These are phyloP conservation scores for Paradisaea rubra DNA, from an alignment of 2,113 vertebrate genomes.

Conservation along the genomic window DNA sequence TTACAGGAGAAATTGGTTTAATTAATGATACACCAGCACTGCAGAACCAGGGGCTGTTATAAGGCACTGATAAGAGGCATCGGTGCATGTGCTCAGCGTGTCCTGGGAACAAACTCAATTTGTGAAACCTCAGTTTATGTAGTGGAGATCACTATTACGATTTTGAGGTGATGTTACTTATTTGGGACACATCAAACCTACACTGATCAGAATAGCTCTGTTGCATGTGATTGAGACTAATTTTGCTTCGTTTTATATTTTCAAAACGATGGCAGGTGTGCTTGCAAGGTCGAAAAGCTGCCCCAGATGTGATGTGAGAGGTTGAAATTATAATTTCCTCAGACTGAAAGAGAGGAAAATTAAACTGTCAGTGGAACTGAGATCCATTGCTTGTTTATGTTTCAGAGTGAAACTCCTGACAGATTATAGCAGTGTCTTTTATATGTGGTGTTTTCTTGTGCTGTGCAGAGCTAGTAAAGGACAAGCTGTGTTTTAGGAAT, in stretches of 20 bases:
- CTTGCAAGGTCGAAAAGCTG: neutral
- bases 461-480: neutral
- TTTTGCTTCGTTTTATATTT: neutral
- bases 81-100: neutral
- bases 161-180: neutral
- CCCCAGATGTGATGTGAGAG: neutral
- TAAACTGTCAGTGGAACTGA: neutral
- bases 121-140: neutral
- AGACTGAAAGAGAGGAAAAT: neutral
- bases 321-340: neutral
- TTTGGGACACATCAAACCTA: neutral
- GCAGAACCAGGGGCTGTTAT: neutral
- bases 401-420: neutral
- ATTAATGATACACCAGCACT: neutral
- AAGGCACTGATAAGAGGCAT: neutral
- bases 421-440: neutral
- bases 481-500: neutral
- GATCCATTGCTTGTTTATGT: neutral
- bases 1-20: neutral
- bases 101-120: neutral
- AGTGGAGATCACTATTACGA: neutral
- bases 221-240: neutral
- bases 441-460: neutral
- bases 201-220: neutral
- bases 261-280: neutral